Base-by-base conservation (phyloP, 1,140 invertebrate genomes). In the Halesus radiatus region DNA sequence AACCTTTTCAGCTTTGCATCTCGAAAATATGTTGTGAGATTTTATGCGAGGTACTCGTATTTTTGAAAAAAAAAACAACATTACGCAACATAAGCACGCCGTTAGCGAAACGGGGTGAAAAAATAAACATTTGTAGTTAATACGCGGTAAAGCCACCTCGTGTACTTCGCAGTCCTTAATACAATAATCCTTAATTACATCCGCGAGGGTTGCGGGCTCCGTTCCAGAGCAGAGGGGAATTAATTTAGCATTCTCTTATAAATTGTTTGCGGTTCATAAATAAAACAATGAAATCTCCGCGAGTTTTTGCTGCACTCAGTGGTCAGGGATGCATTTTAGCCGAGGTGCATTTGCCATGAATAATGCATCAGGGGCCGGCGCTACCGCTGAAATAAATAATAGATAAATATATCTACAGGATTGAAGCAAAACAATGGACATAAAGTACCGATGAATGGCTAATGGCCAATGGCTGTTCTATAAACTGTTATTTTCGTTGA, bases 121-220 rank as follows among this genome's bases (percentile, higher is more conserved):
- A 45, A 45, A 13, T 45, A 45, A 45, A 45, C 37, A 45, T 45
- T 45, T 13, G 37, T 45, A 45, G 37, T 45, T 45, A 45, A 13
- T 13, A 45, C 37, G 8, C 37, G 37, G 37, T 45, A 45, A 13
- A 45, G 37, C 37, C 37, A 45, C 10, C 54, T 56, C 20, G 54
- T 56, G 54, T 56, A 56, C 10, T 56, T 56, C 54, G 10, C 20
- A 22, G 23, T 53, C 52, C 52, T 54, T 53, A 52, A 52, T 18
- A 23, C 20, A 72, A 72, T 72, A 45, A 72, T 52, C 68, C 68
- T 23, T 72, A 72, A 72, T 72, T 52, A 66, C 62, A 66, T 66
- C 68, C 68, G n/a, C 7, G 18, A 23, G 68, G 16, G 20, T 52
- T 52, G 45, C n/a, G 7, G 37, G 7, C 37, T 10, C 37, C 20